Percentiles rank a stretch among this genome's conserved stretches.
These are phyloP conservation scores for Hybos culiciformis DNA, from an alignment of 2,888 invertebrate genomes.

Conservation along the genomic window DNA sequence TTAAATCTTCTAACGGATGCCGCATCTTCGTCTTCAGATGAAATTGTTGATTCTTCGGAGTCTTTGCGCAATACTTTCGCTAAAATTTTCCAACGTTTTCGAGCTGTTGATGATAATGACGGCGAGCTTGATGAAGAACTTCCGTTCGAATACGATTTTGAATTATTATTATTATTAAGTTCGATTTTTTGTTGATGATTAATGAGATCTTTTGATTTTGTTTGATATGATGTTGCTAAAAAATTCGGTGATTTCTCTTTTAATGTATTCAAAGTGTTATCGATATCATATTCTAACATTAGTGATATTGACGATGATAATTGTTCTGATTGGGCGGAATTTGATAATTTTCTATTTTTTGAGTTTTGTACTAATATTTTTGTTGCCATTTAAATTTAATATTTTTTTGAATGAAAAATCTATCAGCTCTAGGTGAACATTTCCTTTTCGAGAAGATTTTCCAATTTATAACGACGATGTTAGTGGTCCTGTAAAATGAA, in stretches of 20 bases:
- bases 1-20: constrained; percentile 45
- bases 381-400: neutral
- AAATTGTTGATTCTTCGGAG: constrained; percentile 28
- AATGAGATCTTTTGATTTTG: constrained; percentile 3
- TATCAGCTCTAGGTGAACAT: too few relatives aligned
- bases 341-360: neutral
- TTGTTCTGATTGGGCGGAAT: neutral
- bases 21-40: constrained; percentile 32
- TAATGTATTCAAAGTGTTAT: constrained; percentile 32
- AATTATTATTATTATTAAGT: neutral
- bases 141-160: neutral
- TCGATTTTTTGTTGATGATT: neutral
- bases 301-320: constrained; percentile 24
- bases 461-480: too few relatives aligned
- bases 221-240: neutral
- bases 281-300: constrained; percentile 34
- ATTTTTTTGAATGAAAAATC: too few relatives aligned
- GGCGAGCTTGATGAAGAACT: neutral
- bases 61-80: constrained; percentile 46
- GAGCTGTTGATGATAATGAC: constrained; percentile 30
- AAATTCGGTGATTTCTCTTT: constrained; percentile 26
- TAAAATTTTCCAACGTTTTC: constrained; percentile 54
- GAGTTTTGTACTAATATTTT: neutral
- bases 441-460: too few relatives aligned
- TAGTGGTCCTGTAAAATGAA: too few relatives aligned